These are phyloP conservation scores for Volucella bombylans DNA, from an alignment of 2,888 invertebrate species.

Conservation along the genomic window DNA sequence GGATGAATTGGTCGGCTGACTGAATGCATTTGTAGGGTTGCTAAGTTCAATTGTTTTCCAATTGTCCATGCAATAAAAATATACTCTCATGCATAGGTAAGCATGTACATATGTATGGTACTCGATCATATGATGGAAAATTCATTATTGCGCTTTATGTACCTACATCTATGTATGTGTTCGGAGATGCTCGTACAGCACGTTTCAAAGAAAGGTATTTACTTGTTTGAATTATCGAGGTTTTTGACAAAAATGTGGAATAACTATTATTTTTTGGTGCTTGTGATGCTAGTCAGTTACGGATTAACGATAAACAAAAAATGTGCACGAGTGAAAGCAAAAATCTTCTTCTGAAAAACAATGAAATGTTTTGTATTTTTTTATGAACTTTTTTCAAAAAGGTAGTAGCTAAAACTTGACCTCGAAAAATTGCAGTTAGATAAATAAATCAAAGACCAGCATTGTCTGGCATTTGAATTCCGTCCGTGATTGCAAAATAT, in stretches of 20 bases:
- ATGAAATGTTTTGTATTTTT: no score
- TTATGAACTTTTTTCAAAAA: no score
- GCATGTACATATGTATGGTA: neutral
- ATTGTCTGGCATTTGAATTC: no score
- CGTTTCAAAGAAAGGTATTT: slow-evolving; percentile 35
- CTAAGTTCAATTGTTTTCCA: slow-evolving; percentile 50
- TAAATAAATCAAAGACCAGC: no score
- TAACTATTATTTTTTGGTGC: neutral
- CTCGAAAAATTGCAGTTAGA: no score
- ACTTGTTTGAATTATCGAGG: slow-evolving; percentile 15
- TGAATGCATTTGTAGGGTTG: slow-evolving; percentile 67
- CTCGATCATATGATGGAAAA: neutral
- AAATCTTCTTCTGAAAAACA: no score
- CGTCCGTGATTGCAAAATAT: no score
- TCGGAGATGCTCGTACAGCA: neutral
- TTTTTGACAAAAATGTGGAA: neutral
- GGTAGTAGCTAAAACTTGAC: no score
- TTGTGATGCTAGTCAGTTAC: neutral
- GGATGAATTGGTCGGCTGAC: slow-evolving; percentile 55
- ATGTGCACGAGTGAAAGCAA: no score
- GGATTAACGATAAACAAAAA: neutral
- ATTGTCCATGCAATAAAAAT: slow-evolving; percentile 31
- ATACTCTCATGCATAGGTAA: slow-evolving; percentile 9
- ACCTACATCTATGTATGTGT: neutral
- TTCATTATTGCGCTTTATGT: no score